These are phyloP conservation scores for Artibeus lituratus DNA, from an alignment of 2,797 vertebrate genomes.

Conservation along the genomic window DNA sequence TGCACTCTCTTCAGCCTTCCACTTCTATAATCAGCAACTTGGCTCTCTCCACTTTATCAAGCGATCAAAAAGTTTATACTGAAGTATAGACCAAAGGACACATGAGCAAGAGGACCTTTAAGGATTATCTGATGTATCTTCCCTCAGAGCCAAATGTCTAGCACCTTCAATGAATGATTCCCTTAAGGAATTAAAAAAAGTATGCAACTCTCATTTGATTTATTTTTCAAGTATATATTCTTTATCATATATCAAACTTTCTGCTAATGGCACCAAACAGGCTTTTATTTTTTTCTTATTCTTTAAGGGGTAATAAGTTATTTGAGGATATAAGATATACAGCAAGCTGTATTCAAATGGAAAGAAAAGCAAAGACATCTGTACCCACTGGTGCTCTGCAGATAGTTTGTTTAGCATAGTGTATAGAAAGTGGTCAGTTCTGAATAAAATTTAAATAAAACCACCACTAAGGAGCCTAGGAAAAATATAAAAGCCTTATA, in stretches of 20 bases:
- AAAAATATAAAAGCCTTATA: not conserved
- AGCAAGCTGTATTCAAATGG: not conserved
- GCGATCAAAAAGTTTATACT: not conserved
- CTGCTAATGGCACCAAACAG: not conserved
- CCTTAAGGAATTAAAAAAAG: not conserved
- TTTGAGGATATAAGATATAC: not conserved
- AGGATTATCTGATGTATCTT: not conserved
- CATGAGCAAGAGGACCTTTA: not conserved
- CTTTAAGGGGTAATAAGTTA: not conserved
- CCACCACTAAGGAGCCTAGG: not conserved
- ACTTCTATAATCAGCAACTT: not conserved
- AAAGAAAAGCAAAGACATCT: not conserved
- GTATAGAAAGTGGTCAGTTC: not conserved
- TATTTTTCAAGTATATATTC: not conserved
- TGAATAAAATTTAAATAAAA: conserved; percentile 9
- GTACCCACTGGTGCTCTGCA: fast-evolving
- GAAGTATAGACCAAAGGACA: not conserved
- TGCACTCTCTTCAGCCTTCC: not conserved
- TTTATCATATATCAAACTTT: not conserved
- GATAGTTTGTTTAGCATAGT: not conserved
- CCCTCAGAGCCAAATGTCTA: not conserved
- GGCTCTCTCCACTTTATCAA: not conserved
- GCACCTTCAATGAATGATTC: not conserved
- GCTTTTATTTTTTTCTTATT: not conserved
- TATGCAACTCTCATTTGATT: not conserved